Evolutionary conservation across 2,888 invertebrate species (phyloP), one percentile per base, ranked within the genome.

Genomic region (Strigamia crassipes): DNA sequence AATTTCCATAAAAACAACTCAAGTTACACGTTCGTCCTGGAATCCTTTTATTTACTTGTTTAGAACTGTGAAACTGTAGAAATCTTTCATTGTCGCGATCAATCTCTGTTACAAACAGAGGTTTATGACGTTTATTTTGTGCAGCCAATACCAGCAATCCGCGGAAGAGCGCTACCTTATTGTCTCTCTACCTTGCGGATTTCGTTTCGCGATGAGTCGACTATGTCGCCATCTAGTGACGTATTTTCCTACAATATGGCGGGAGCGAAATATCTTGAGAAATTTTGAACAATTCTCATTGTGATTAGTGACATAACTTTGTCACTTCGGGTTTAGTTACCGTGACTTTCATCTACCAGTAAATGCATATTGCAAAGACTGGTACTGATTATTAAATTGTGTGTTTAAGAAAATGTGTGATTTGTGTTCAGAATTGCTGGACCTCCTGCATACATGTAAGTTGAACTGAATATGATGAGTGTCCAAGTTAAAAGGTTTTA

Each of bases 371-470:
- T 78, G 12, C 21, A 18, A 18, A 34, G n/a, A 18, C 34, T 41
- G 21, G 18, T 31, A 21, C 9, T 3, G 41, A 12, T 78, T 15
- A 41, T 27, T 78, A 38, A 41, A 34, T 41, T 38, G 38, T 21
- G 34, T 34, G 38, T 12, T 3, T 61, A 84, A 46, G 79, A 86
- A 86, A 84, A 94, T 94, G 95, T 96, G 96, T 92, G 96, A 96
- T 92, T 94, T 94, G 90, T 96, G 96, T 91, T 93, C 94, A 88
- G 96, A 96, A 90, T 94, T 96, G 91, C 92, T 95, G 90, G 94
- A 94, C 90, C 93, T 96, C 89, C 92, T 96, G 89, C 92, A 94
- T 88, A 92, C 92, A 87, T 93, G 94, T 94, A 92, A 93, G 93
- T 90, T 82, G 41, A 51, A 31, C 81, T 82, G 80, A 51, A 23